Evolutionary conservation across 2,797 vertebrate genomes (phyloP).

Genomic region (Xerus rutilus): DNA sequence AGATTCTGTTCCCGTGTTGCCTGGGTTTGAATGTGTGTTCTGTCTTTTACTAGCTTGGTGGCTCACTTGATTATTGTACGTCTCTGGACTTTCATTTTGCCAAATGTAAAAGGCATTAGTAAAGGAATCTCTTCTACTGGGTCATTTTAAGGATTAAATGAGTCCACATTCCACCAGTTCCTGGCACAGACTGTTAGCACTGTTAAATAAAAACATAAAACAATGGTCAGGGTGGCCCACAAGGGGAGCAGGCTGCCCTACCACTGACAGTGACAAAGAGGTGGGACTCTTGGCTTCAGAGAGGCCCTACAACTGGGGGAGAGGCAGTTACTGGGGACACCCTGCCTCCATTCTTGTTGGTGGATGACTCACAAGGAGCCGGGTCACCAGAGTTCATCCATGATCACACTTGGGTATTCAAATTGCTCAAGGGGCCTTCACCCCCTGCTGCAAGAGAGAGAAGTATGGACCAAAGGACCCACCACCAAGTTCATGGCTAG

Average conservation of each 20-base stretch:
- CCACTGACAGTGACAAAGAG: background rate
- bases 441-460: background rate
- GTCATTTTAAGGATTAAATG: background rate
- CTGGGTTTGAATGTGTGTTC: background rate
- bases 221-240: background rate
- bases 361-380: background rate
- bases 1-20: background rate
- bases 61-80: background rate
- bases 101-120: background rate
- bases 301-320: no score
- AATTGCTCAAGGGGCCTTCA: background rate
- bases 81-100: conserved; percentile 13
- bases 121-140: background rate
- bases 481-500: background rate
- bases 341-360: no score
- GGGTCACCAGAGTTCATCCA: background rate
- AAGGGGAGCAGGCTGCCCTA: background rate
- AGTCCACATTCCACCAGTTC: background rate
- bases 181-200: background rate
- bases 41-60: background rate
- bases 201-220: background rate
- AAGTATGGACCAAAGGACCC: background rate
- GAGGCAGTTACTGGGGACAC: background rate
- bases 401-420: background rate
- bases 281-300: background rate